phyloP scores from a whole-genome alignment of 2,113 vertebrate genomes.

The human region GRCh38 chr3:193295001-193295500 shows the following conservation, averaged over 20 bases:
- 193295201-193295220: background rate
- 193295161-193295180: background rate
- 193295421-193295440: background rate
- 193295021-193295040: background rate
- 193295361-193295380: background rate
- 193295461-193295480: background rate
- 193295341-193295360: background rate
- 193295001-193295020: background rate
- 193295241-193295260: background rate
- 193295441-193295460: background rate
- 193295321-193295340: background rate
- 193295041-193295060: background rate
- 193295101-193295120: background rate
- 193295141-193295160: background rate
- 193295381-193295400: background rate
- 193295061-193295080: background rate
- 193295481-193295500: background rate
- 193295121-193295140: background rate
- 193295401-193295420: background rate
- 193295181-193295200: background rate
- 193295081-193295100: background rate
- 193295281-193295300: background rate
- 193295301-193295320: background rate
- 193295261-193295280: background rate
- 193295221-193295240: slow-evolving; percentile 7